Conservation (phyloP, 2,113 vertebrate species). For the Zosterops pallidus region DNA sequence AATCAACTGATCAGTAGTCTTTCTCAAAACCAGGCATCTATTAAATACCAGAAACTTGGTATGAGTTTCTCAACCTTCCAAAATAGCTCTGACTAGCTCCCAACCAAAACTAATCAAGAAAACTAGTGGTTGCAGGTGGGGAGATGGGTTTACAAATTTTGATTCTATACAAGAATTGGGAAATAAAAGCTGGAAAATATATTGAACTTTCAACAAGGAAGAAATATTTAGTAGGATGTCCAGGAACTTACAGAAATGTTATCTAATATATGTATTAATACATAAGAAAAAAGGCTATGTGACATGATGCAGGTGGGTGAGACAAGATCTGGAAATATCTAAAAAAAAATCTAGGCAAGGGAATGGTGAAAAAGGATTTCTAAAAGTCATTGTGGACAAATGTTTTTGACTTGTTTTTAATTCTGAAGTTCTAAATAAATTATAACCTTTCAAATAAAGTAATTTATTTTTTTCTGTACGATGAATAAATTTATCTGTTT, state of each 20-base stretch:
- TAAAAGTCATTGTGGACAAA: background rate
- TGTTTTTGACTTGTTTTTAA: background rate
- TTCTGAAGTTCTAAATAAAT: background rate
- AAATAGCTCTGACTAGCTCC: background rate
- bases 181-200: background rate
- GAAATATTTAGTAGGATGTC: background rate
- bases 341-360: background rate
- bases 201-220: background rate
- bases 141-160: background rate
- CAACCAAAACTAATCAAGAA: background rate
- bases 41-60: background rate
- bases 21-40: background rate
- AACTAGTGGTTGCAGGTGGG: background rate
- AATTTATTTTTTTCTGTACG: background rate
- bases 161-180: background rate
- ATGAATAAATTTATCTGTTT: background rate
- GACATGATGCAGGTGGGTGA: background rate
- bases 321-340: background rate
- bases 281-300: background rate
- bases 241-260: background rate
- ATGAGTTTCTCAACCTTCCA: background rate
- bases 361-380: background rate
- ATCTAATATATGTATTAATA: background rate
- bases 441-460: background rate
- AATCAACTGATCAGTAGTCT: background rate